Evolutionary conservation across 2,888 invertebrate genomes (phyloP), one percentile per base, ranked within the genome.

Genomic region (Poecilobothrus nobilitatus): DNA sequence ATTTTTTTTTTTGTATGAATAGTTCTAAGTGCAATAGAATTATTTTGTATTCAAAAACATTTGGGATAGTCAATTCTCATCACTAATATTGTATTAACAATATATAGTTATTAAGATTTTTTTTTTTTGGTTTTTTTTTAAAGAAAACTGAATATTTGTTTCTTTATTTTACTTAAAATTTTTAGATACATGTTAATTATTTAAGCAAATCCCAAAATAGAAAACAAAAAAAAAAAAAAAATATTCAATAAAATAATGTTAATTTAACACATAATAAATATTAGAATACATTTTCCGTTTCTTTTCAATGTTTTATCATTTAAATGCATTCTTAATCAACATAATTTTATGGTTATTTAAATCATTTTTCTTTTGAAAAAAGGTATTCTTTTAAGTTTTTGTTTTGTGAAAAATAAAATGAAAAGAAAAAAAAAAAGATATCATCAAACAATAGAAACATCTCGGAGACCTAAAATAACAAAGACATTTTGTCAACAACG

Each of bases 291-390:
- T 10, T 37, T 37, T 37, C 10, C 1, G 2, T 37, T 37, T 37
- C 37, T 37, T 27, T 27, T 4, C 27, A 27, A 41, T 53, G n/a
- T 53, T 53, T 53, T 53, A n/a, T 53, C 15, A 53, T 53, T 53
- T 15, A 53, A 53, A 53, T 53, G 53, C 53, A 53, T 53, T 53
- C 15, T 53, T 18, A 41, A 37, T 37, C 37, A 37, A 37, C 41
- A 53, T 53, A 53, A 53, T 53, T 53, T 53, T 53, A 53, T 53
- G 53, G 15, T 53, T 53, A 53, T 53, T 53, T 53, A 53, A 53
- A 53, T 18, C n/a, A 53, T 53, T 53, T 53, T 53, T 53, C 53
- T 53, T 53, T 53, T 53, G 18, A 12, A 53, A 37, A 37, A 12
- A 18, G 12, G 37, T 37, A 53, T 53, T 53, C 53, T 53, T 15